These are phyloP conservation scores for Saimiri boliviensis DNA, from an alignment of 2,113 vertebrate genomes.

Conservation along the genomic window DNA sequence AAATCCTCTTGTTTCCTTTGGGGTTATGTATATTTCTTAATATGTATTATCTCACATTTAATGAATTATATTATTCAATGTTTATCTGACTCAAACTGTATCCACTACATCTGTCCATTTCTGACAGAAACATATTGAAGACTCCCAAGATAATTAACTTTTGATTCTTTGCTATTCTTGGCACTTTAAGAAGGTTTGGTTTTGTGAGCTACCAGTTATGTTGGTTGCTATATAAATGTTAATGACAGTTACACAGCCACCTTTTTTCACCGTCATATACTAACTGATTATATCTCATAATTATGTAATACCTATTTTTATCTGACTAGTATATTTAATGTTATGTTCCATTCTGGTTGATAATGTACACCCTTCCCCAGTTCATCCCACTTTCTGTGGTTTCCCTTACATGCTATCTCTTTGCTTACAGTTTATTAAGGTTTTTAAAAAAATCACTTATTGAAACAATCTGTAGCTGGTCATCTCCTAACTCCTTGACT, in stretches of 20 bases:
- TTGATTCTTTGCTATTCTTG: neutral
- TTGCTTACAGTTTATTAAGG: neutral
- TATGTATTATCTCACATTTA: neutral
- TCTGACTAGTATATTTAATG: neutral
- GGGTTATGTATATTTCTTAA: neutral
- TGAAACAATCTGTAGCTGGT: neutral
- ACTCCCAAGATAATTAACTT: neutral
- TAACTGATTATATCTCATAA: neutral
- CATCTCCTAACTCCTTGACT: neutral
- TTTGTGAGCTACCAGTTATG: neutral
- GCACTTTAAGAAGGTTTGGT: neutral
- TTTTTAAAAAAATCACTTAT: neutral
- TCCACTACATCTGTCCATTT: neutral
- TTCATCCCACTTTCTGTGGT: neutral
- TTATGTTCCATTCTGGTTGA: neutral
- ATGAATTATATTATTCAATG: neutral
- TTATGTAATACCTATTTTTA: neutral
- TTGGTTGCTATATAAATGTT: neutral
- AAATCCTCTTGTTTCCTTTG: neutral
- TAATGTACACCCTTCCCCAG: neutral
- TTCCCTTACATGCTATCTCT: neutral
- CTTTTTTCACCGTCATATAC: neutral
- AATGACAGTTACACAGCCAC: neutral
- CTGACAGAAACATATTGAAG: neutral
- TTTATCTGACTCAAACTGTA: neutral